Percentiles rank a stretch among this genome's conserved stretches.
Evolutionary conservation across 2,888 invertebrate species (phyloP).

Genomic region (Sepioteuthis lessoniana): DNA sequence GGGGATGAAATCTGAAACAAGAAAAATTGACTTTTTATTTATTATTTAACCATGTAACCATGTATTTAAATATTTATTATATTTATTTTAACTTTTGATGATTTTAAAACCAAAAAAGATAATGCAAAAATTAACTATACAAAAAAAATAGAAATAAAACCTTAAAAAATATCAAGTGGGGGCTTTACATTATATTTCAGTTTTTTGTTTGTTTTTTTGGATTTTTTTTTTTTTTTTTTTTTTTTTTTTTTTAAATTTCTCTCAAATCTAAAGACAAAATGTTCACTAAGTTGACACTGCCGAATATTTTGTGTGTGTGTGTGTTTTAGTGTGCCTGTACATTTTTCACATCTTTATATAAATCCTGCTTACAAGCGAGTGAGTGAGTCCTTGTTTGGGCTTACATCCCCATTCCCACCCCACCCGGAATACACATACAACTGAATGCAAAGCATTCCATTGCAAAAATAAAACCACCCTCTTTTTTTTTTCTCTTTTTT

Average conservation of each 20-base stretch:
- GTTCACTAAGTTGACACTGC: constrained; percentile 4
- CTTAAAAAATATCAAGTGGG: not conserved
- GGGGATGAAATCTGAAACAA: not conserved
- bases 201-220: not conserved
- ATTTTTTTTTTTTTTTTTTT: not conserved
- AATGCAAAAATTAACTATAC: not conserved
- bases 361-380: not conserved
- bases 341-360: not conserved
- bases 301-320: not conserved
- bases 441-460: not conserved
- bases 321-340: not conserved
- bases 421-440: not conserved
- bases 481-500: no score
- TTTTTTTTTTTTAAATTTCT: not conserved
- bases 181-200: not conserved
- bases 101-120: not conserved
- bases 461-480: not conserved
- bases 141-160: not conserved
- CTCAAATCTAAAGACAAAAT: not conserved
- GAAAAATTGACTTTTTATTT: not conserved
- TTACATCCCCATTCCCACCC: not conserved
- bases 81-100: not conserved
- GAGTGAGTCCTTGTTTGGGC: not conserved
- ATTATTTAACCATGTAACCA: not conserved
- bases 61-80: not conserved